Conservation (phyloP, 2,113 vertebrate genomes). For the Clupea harengus region DNA sequence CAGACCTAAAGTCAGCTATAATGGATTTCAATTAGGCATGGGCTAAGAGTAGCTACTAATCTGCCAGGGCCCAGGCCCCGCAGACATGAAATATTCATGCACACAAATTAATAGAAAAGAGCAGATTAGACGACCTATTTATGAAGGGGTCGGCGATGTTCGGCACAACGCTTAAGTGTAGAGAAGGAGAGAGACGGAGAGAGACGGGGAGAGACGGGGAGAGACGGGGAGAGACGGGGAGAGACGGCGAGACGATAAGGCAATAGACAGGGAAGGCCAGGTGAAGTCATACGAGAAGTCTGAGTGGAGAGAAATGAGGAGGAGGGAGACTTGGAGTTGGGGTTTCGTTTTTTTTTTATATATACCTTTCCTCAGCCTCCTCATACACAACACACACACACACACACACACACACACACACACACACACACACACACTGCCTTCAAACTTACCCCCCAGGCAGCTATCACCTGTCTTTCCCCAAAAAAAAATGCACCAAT, state of each 20-base stretch:
- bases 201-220: conserved; percentile 39
- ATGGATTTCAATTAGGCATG: conserved; percentile 67
- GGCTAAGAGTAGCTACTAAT: conserved; percentile 58
- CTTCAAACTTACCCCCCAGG: neutral
- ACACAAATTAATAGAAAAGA: conserved; percentile 65
- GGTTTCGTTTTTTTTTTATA: neutral
- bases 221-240: conserved; percentile 29
- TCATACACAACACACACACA: neutral
- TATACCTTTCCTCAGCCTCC: neutral
- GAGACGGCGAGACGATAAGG: conserved; percentile 35
- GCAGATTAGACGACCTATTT: conserved; percentile 66
- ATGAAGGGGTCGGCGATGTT: conserved; percentile 45
- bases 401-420: neutral
- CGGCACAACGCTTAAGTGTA: conserved; percentile 48
- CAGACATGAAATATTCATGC: conserved; percentile 67
- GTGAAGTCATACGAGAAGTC: neutral
- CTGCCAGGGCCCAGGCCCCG: conserved; percentile 43
- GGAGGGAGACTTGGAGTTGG: neutral
- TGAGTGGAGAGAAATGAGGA: neutral
- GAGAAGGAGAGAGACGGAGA: conserved; percentile 34
- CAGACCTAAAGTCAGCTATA: conserved; percentile 54
- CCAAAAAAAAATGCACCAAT: neutral
- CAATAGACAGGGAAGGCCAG: neutral
- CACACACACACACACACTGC: neutral
- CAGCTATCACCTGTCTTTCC: neutral